Conservation (phyloP, 2,113 vertebrate species). For the Pampusana beccarii region DNA sequence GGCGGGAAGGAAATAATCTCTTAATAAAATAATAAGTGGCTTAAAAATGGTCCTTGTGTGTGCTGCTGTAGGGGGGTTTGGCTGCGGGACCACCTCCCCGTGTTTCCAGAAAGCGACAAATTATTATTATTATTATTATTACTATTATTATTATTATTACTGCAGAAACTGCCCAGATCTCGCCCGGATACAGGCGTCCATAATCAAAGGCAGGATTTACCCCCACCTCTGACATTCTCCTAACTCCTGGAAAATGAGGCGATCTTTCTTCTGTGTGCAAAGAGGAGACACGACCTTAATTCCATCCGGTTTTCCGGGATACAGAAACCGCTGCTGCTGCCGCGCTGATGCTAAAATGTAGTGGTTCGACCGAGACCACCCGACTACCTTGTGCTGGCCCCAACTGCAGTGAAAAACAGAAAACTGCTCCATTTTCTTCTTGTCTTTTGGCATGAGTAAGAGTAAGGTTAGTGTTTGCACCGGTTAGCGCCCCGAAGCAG, state of each 20-base stretch:
- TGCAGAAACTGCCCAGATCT: not conserved
- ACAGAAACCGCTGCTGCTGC: not conserved
- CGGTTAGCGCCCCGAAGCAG: not conserved
- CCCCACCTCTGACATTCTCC: conserved; percentile 33
- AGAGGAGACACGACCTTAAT: not conserved
- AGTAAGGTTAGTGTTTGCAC: not conserved
- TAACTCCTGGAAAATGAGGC: conserved; percentile 45
- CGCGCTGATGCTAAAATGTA: not conserved
- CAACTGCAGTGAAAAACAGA: not conserved
- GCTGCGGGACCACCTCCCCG: not conserved
- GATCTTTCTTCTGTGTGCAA: not conserved
- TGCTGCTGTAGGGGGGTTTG: not conserved
- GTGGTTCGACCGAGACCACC: not conserved
- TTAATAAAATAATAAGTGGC: not conserved
- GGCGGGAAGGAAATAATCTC: not conserved
- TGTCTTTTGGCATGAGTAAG: not conserved
- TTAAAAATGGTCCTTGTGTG: not conserved
- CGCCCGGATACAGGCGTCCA: not conserved
- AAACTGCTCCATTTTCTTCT: not conserved
- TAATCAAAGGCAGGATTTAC: conserved; percentile 28
- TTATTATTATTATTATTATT: not conserved
- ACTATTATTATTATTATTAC: not conserved
- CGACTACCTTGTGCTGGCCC: not conserved
- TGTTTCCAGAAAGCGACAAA: not conserved
- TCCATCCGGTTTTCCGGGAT: not conserved